phyloP scores from a whole-genome alignment of 2,113 vertebrate genomes.

The Ptilonorhynchus violaceus region DNA sequence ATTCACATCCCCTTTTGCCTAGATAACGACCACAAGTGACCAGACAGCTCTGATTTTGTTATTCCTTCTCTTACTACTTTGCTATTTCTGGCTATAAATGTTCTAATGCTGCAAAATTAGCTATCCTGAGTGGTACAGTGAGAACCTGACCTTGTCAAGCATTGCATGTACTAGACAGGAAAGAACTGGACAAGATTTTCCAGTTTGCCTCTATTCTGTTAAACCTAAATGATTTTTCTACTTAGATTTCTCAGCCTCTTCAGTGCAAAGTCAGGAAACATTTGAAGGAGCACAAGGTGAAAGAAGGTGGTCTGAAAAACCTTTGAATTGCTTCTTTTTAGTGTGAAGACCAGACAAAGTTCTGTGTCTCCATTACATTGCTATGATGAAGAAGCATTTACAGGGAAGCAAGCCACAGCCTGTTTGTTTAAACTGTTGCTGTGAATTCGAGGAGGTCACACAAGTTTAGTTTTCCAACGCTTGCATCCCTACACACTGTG shows the following conservation, averaged over 20 bases:
- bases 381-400: neutral
- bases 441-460: neutral
- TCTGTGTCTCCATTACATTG: neutral
- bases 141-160: conserved; percentile 36
- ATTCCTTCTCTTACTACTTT: neutral
- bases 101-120: neutral
- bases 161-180: neutral
- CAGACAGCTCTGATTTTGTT: neutral
- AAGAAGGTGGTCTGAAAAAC: neutral
- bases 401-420: neutral
- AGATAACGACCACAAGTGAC: neutral
- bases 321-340: neutral
- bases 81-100: neutral
- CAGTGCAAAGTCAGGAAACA: neutral
- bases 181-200: neutral
- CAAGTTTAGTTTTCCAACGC: neutral
- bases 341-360: neutral
- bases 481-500: neutral
- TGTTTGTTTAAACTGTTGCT: neutral
- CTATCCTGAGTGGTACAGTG: neutral
- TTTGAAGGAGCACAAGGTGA: neutral
- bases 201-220: neutral
- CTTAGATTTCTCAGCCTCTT: neutral
- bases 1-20: neutral
- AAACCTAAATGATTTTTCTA: neutral